Evolutionary conservation across 2,113 vertebrate species (phyloP).

Genomic region (Actinemys pallida): DNA sequence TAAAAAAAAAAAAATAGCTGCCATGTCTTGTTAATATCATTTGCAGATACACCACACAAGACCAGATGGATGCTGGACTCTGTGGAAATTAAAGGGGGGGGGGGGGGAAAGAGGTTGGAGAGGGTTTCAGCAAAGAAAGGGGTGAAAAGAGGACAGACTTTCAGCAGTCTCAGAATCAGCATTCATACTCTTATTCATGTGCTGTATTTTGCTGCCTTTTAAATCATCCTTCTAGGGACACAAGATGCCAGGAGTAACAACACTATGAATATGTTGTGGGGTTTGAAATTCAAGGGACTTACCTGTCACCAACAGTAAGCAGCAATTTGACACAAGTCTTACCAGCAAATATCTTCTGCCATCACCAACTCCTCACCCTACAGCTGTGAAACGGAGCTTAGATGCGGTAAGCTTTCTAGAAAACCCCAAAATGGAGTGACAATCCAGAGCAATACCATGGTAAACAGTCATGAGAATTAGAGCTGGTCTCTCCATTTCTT

Average conservation of each 20-base stretch:
- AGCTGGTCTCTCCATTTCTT: background rate
- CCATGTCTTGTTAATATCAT: constrained; percentile 55
- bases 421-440: background rate
- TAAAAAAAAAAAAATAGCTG: constrained; percentile 53
- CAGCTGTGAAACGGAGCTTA: background rate
- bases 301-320: background rate
- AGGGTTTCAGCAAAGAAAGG: constrained; percentile 41
- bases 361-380: background rate
- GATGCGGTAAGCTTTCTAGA: background rate
- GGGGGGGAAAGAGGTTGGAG: background rate
- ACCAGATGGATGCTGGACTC: constrained; percentile 49
- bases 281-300: constrained; percentile 10
- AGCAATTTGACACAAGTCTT: background rate
- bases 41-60: background rate
- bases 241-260: background rate
- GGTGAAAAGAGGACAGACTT: background rate
- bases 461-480: background rate
- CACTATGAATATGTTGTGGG: background rate
- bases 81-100: constrained; percentile 30
- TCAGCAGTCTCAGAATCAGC: background rate
- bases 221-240: background rate
- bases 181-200: background rate
- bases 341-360: background rate
- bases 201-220: background rate
- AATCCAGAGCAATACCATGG: background rate